Conservation (phyloP, 2,113 vertebrate genomes). For the Corythornis cristatus region DNA sequence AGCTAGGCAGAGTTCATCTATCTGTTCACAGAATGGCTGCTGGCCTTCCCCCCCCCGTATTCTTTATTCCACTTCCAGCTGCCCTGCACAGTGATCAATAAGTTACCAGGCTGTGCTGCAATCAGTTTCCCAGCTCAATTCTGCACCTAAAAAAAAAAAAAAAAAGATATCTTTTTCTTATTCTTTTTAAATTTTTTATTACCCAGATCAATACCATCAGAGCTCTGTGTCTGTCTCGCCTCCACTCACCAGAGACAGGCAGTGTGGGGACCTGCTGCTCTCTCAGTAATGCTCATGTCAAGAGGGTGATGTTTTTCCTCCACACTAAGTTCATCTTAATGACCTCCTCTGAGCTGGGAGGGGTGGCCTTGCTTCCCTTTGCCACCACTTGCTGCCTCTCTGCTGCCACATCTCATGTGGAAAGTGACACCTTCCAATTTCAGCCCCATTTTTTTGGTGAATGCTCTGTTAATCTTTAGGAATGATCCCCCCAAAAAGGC, state of each 20-base stretch:
- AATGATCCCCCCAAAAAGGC: constrained; percentile 51
- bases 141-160: not conserved
- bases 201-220: constrained; percentile 53
- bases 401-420: not conserved
- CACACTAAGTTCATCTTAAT: constrained; percentile 4
- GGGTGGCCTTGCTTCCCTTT: not conserved
- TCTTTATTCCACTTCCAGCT: constrained; percentile 22
- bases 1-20: not conserved
- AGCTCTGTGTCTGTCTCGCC: constrained; percentile 18
- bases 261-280: not conserved
- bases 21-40: not conserved
- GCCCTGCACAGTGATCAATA: constrained; percentile 19
- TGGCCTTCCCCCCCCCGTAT: not conserved
- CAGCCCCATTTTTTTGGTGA: constrained; percentile 27
- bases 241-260: constrained; percentile 12
- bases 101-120: constrained; percentile 1
- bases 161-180: not conserved
- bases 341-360: constrained; percentile 25
- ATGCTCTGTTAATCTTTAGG: constrained; percentile 63
- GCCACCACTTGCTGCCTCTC: not conserved
- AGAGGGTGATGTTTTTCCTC: not conserved
- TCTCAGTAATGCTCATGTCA: not conserved
- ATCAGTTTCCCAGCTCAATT: constrained; percentile 29
- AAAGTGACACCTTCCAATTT: constrained; percentile 29
- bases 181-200: constrained; percentile 62